Base-by-base conservation (phyloP, 2,797 vertebrate species). In the Characodon lateralis region DNA sequence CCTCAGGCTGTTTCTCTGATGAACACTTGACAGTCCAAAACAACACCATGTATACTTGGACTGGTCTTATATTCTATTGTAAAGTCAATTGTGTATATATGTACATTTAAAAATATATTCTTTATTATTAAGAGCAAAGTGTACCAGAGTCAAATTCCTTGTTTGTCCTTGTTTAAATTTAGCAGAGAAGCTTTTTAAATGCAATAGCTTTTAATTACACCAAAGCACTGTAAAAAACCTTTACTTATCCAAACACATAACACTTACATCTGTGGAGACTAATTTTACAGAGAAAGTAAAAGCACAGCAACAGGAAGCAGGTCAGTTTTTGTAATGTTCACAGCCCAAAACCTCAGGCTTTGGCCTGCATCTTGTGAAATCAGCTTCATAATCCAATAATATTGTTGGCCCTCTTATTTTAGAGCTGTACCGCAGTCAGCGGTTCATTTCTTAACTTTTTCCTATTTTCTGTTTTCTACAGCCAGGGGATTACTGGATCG, bases 331-430 rank as follows among this genome's bases (percentile, higher is more conserved):
- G 63, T 73, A 7, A 59, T 83, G 81, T 84, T 78, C 53, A 24
- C 79, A 3, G 68, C 73, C 78, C 82, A 87, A 80, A 86, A 59
- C 1, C 72, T 35, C 26, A 56, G 70, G 72, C 71, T 66, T 83
- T 46, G 1, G 65, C 79, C 76, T 31, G 77, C 82, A 84, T 83
- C 75, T 48, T 83, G 61, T 83, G 82, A 88, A 91, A 90, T 92
- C 87, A 84, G 82, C 85, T 79, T 78, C 85, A 89, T 92, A 91
- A 91, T 89, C 89, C 90, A 85, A 86, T 90, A 78, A 82, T 80
- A 83, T 85, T 85, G 83, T 79, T n/a, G 78, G 78, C 84, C 73
- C 56, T 86, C 75, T 81, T 87, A 80, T 88, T 89, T 88, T 35
- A 22, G 74, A 76, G 82, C 83, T 84, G 43, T 82, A 56, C 78